Base-by-base conservation (phyloP, 2,113 vertebrate species). In the Merops nubicus region DNA sequence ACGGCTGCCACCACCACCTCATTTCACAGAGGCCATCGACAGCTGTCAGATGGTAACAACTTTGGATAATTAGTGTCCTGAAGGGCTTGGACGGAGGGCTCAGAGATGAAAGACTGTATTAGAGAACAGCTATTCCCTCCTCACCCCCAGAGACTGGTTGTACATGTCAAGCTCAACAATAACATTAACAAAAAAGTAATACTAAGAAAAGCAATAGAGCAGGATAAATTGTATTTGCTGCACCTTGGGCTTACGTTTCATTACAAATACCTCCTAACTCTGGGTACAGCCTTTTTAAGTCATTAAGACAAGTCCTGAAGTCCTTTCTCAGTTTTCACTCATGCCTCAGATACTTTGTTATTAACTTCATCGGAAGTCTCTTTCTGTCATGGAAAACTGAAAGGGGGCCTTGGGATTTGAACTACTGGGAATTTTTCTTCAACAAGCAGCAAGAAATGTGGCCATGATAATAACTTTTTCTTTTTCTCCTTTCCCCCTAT, bases 11-110 rank as follows among this genome's bases (percentile, higher is more conserved):
- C 79, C 78, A 81, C 34, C 82, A 91, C 78, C 85, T 88, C 78
- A n/a, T 88, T 92, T 91, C 2, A 2, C 68, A 90, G 48, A 63
- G 79, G 72, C 88, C 85, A 90, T 47, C 0, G 5, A 84, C 96
- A 94, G 82, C 92, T 96, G 95, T 94, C 88, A 94, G 90, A 77
- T 50, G 87, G 74, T 84, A 94, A 92, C 85, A 94, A 20, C 91
- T 94, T 80, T 45, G 79, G 91, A 86, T 94, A 96, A 96, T 96
- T 97, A 88, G 82, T 94, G 72, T 96, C 95, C 92, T 96, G 68
- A 93, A 96, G 92, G 92, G 76, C 88, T 94, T 47, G 43, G 92
- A 74, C 90, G 48, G 47, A 88, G 85, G 47, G 56, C 47, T 93
- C 31, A 67, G 79, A 72, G 93, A 90, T 94, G 93, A 96, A 96